Conservation (phyloP, 1,140 invertebrate genomes). For the Saccostrea echinata region DNA sequence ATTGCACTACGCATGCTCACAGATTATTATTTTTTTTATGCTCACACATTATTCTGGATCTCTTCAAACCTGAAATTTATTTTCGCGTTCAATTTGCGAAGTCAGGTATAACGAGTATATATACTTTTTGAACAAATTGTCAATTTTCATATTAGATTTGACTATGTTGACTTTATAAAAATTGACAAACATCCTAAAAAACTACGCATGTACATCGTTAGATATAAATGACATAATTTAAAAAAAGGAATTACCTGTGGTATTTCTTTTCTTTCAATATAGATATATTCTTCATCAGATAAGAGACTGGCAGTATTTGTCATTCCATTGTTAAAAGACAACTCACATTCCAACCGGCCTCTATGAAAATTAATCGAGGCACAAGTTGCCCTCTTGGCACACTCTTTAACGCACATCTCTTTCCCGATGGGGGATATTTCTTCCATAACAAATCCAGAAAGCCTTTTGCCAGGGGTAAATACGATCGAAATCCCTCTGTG, state of each 20-base stretch:
- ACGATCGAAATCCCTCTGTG: neutral
- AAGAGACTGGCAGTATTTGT: neutral
- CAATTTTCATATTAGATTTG: no score
- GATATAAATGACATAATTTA: neutral
- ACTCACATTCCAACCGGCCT: neutral
- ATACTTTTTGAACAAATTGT: no score
- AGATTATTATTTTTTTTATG: no score
- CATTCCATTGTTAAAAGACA: neutral
- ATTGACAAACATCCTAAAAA: no score
- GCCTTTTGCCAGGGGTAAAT: neutral
- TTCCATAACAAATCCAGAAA: slow-evolving; percentile 23
- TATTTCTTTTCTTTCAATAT: neutral
- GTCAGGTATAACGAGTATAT: no score
- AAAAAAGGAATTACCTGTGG: neutral
- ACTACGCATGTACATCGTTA: no score
- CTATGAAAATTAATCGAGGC: neutral
- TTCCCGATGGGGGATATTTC: neutral
- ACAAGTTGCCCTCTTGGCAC: neutral
- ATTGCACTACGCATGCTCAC: no score
- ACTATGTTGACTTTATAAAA: no score
- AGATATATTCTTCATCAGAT: neutral
- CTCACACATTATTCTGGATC: no score
- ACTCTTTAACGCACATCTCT: neutral
- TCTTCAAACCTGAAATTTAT: no score
- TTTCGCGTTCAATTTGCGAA: no score